Percentiles rank a stretch among this genome's conserved stretches.
Evolutionary conservation across 2,113 vertebrate species (phyloP).

Genomic region (Verasper variegatus): DNA sequence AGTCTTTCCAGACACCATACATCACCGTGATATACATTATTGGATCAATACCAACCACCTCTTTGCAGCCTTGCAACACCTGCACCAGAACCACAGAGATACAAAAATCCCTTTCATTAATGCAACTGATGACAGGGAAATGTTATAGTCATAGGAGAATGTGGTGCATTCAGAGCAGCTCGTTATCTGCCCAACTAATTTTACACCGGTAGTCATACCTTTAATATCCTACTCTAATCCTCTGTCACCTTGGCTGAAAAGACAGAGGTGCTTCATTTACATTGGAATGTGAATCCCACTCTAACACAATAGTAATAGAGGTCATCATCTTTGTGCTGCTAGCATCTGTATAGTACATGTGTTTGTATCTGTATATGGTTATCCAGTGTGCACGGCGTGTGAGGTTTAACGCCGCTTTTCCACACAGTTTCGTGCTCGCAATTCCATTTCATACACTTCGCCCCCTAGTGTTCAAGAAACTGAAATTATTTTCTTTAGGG

Average conservation of each 20-base stretch:
- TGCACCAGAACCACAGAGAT: not conserved
- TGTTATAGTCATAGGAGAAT: not conserved
- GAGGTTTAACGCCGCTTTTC: not conserved
- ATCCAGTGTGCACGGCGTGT: slow-evolving; percentile 15
- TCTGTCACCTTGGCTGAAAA: slow-evolving; percentile 37
- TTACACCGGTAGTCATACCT: not conserved
- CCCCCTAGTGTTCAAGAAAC: too few species aligned
- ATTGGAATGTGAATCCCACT: slow-evolving; percentile 19
- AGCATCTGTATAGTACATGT: not conserved
- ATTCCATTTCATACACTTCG: too few species aligned
- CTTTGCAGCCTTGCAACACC: slow-evolving; percentile 15
- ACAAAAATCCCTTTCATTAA: slow-evolving; percentile 33
- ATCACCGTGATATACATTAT: slow-evolving; percentile 48
- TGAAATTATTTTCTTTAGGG: too few species aligned
- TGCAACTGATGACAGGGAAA: slow-evolving; percentile 8
- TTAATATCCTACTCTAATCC: slow-evolving; percentile 32
- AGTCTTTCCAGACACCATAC: slow-evolving; percentile 47
- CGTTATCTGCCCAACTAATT: not conserved
- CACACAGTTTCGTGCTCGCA: too few species aligned
- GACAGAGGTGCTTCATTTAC: slow-evolving; percentile 47
- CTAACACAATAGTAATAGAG: not conserved
- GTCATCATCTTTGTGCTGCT: slow-evolving; percentile 27
- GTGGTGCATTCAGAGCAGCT: not conserved
- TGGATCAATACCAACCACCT: slow-evolving; percentile 55
- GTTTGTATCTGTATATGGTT: not conserved